Conservation (phyloP, 1,140 invertebrate genomes). For the Lethrus apterus region DNA sequence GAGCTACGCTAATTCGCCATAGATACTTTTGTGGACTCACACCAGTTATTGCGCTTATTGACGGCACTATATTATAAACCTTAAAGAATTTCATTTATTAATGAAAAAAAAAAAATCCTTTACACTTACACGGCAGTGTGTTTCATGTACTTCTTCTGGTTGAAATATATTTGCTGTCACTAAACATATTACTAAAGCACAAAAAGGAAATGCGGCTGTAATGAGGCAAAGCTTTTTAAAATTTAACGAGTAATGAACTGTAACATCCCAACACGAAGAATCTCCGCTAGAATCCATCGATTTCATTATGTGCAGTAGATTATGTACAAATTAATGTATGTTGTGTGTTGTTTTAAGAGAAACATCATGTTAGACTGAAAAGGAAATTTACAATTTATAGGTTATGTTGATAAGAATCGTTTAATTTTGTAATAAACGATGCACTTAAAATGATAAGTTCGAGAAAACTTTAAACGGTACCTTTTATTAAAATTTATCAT, state of each 20-base stretch:
- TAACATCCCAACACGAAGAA: slow-evolving; percentile 19
- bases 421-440: too few species aligned
- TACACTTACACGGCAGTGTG: slow-evolving; percentile 74
- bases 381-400: too few species aligned
- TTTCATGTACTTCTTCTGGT: slow-evolving; percentile 86
- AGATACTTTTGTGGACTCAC: slow-evolving; percentile 86
- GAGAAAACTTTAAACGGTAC: too few species aligned
- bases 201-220: slow-evolving; percentile 71
- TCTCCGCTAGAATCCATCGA: slow-evolving; percentile 12
- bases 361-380: too few species aligned
- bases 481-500: too few species aligned
- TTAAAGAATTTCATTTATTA: slow-evolving; percentile 41
- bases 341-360: too few species aligned
- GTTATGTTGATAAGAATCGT: too few species aligned
- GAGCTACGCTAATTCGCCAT: slow-evolving; percentile 83
- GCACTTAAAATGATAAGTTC: too few species aligned
- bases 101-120: slow-evolving; percentile 8
- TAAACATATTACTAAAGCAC: slow-evolving; percentile 77
- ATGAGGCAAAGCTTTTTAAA: slow-evolving; percentile 66
- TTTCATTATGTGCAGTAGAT: slow-evolving; percentile 6
- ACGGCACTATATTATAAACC: slow-evolving; percentile 87
- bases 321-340: too few species aligned
- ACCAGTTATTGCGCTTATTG: slow-evolving; percentile 85
- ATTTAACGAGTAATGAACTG: slow-evolving; percentile 36
- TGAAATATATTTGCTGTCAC: slow-evolving; percentile 81